phyloP scores from a whole-genome alignment of 2,888 invertebrate genomes.

The Meteorus cinctellus region DNA sequence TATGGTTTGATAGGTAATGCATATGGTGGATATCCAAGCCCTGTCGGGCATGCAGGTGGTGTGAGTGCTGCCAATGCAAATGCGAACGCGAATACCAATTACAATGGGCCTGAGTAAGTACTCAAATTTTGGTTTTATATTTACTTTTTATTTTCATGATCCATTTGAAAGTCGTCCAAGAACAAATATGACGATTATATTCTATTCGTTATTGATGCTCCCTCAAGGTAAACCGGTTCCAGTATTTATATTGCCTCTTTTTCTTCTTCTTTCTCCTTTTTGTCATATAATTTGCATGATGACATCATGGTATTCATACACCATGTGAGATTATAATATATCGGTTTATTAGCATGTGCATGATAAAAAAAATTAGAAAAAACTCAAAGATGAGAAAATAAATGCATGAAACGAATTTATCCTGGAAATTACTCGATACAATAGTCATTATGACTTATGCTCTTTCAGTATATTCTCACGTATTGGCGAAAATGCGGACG shows the following conservation, averaged over 20 bases:
- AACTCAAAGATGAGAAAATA: background rate
- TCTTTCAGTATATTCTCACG: conserved; percentile 67
- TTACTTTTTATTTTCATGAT: background rate
- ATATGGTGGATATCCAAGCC: background rate
- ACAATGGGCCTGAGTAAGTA: conserved; percentile 45
- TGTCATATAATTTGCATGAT: conserved; percentile 5
- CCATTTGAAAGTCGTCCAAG: background rate
- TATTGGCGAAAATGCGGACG: conserved; percentile 63
- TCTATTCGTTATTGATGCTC: background rate
- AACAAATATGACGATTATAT: background rate
- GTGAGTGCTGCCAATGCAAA: conserved; percentile 34
- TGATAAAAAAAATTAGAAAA: background rate
- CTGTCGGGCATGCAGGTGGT: background rate
- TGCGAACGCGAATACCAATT: conserved; percentile 50
- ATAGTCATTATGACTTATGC: conserved; percentile 14
- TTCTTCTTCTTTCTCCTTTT: background rate
- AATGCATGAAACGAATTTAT: background rate
- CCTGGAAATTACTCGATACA: background rate
- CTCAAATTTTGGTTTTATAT: background rate
- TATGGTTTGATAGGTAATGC: conserved; percentile 2
- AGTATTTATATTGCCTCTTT: background rate
- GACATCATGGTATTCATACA: conserved; percentile 6
- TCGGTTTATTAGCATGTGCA: background rate
- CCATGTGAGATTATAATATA: background rate
- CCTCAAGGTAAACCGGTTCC: conserved; percentile 24